Evolutionary conservation across 64 coral and sea anemone genomes (phyloP), one percentile per base, ranked within the genome.

Genomic region (Dendronephthya gigantea): DNA sequence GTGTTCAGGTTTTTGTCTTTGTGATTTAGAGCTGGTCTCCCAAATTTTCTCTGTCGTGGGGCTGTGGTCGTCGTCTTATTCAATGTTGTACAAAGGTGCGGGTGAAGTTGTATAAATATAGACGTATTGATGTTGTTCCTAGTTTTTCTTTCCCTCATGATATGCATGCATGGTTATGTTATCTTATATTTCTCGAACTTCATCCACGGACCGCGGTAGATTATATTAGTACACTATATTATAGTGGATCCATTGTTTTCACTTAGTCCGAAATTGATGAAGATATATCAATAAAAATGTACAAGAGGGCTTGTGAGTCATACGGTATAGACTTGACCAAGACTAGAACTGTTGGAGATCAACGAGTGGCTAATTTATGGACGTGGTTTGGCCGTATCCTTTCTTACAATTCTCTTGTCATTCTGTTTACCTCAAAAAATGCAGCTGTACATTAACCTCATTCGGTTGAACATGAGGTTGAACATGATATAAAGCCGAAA

Each of bases 301-400:
- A 90, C 48, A 92, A 85, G 83, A 88, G 94, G 83, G 94, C 94
- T 96, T 68, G 88, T 92, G 48, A 56, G 36, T 82, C 87, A 83
- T 31, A 66, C 89, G 41, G 93, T 96, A n/a, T 62, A 27, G 55
- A 62, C 19, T 62, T 15, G 55, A 5, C 19, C 19, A 62, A 22
- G 25, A 62, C 55, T 22, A 62, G 89, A 69, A 89, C 84, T 85
- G 82, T 84, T 45, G 47, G 49, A 17, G 91, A 96, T 69, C 84
- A 83, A 30, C 86, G 93, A 66, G 39, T 96, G 5, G 50, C 93
- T 4, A 96, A 96, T 36, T 45, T 96, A 35, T 96, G 94, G 94
- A 84, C 39, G 19, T 96, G 94, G 91, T 83, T 93, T 87, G 82
- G 74, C 68, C 94, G 74, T 96, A 96, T 96, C 94, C 87, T 93